Evolutionary conservation across 2,888 invertebrate genomes (phyloP).

Genomic region (Pterostichus madidus): DNA sequence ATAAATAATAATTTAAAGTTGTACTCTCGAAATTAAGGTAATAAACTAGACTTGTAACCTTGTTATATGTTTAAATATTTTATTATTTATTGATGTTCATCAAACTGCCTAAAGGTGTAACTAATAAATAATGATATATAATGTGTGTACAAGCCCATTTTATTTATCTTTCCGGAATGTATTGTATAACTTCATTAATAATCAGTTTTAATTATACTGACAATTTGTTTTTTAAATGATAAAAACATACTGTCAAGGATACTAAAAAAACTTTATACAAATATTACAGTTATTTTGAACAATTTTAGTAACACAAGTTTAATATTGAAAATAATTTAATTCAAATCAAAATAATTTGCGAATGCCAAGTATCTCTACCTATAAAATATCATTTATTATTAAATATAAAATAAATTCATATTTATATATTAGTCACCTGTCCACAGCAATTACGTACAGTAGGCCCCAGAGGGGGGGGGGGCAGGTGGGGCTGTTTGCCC

Average conservation of each 20-base stretch:
- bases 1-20: not conserved
- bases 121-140: conserved; percentile 46
- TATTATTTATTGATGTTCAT: conserved; percentile 37
- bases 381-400: no score
- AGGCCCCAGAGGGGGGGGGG: no score
- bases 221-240: conserved; percentile 5
- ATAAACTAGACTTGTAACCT: conserved; percentile 20
- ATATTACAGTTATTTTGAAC: conserved; percentile 8
- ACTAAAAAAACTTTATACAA: not conserved
- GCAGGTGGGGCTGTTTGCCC: no score
- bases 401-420: no score
- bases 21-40: conserved; percentile 11
- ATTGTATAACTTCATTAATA: conserved; percentile 47
- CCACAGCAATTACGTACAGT: no score
- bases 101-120: conserved; percentile 32
- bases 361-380: no score
- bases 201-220: conserved; percentile 47
- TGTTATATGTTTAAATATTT: conserved; percentile 25
- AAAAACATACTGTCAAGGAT: conserved; percentile 22
- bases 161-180: conserved; percentile 31
- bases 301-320: not conserved
- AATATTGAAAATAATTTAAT: no score
- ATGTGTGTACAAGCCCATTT: conserved; percentile 33
- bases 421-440: no score
- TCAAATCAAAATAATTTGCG: no score